phyloP scores from a whole-genome alignment of 2,797 vertebrate genomes.

The Thunnus albacares region DNA sequence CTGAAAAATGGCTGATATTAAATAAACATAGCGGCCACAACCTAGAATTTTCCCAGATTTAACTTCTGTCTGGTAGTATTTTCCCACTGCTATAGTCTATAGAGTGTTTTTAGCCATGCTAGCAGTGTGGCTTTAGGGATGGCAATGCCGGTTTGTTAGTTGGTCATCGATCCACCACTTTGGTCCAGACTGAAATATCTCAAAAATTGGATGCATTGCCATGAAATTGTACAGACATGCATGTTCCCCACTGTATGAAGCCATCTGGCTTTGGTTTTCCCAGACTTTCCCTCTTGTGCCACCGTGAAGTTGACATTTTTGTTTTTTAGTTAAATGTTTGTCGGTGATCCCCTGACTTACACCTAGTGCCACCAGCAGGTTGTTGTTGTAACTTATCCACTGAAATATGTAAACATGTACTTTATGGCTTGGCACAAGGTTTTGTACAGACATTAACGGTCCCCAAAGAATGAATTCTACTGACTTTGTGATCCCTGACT shows the following conservation, averaged over 20 bases:
- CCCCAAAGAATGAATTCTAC: background rate
- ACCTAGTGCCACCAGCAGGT: background rate
- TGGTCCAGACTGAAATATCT: conserved; percentile 27
- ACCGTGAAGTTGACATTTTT: background rate
- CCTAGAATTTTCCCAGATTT: conserved; percentile 55
- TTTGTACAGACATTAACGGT: background rate
- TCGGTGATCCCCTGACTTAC: background rate
- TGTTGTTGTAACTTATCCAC: no score
- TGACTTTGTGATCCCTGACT: background rate
- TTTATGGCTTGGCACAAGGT: no score
- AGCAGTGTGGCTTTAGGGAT: conserved; percentile 23
- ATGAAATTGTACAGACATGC: background rate
- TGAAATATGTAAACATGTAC: no score
- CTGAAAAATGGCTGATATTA: conserved; percentile 69
- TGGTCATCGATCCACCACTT: conserved; percentile 8
- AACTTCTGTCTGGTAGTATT: conserved; percentile 57
- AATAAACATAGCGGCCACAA: conserved; percentile 61
- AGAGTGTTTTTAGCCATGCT: conserved; percentile 41
- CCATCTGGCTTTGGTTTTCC: background rate
- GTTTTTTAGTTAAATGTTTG: background rate
- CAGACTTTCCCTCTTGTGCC: background rate
- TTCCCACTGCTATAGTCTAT: conserved; percentile 48
- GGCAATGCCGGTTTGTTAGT: background rate
- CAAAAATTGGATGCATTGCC: conserved; percentile 1
- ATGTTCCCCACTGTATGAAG: background rate